phyloP scores from a whole-genome alignment of 2,888 invertebrate genomes.

The Gisinianus flammeolus region DNA sequence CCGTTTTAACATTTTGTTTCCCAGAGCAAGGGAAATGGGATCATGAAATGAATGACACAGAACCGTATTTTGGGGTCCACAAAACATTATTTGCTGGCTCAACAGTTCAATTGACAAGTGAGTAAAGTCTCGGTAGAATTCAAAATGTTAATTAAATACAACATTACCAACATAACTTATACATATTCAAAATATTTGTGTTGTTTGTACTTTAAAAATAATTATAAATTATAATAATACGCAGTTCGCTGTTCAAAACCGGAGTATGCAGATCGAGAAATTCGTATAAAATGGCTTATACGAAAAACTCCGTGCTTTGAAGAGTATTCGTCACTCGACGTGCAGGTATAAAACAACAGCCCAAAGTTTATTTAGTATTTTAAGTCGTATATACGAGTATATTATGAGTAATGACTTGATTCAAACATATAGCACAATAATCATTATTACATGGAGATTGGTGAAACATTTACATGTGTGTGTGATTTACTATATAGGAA shows the following conservation, averaged over 20 bases:
- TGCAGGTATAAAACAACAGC: no score
- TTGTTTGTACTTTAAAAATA: constrained; percentile 26
- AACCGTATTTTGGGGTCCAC: constrained; percentile 60
- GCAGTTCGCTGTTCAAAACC: constrained; percentile 53
- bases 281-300: constrained; percentile 66
- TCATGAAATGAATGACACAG: constrained; percentile 43
- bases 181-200: constrained; percentile 14
- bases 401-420: no score
- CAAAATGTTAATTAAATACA: not conserved
- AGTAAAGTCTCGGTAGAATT: constrained; percentile 62
- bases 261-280: constrained; percentile 59
- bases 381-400: no score
- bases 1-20: not conserved
- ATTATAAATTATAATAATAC: constrained; percentile 51
- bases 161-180: not conserved
- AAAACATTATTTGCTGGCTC: constrained; percentile 76
- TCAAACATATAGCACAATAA: no score
- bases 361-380: no score
- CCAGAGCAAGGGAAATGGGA: constrained; percentile 69
- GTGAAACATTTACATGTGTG: no score
- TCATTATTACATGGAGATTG: no score
- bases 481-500: constrained; percentile 32
- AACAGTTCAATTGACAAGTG: constrained; percentile 73
- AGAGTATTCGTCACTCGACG: constrained; percentile 60
- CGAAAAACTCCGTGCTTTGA: constrained; percentile 69